These are phyloP conservation scores for Macrosoma leucophasiata DNA, from an alignment of 2,888 invertebrate species.

Conservation along the genomic window DNA sequence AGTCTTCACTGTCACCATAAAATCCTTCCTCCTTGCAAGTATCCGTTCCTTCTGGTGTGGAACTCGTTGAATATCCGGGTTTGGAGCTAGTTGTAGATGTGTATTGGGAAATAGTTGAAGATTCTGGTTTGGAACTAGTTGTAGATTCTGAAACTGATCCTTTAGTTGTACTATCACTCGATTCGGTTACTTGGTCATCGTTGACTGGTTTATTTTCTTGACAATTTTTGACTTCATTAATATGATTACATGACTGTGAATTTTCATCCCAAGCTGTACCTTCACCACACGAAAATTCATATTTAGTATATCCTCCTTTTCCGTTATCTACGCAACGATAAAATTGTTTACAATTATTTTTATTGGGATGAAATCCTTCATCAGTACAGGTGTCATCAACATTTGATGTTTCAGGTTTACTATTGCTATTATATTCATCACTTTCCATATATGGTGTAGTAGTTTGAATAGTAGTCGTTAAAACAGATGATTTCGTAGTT, in stretches of 20 bases:
- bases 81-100: slow-evolving; percentile 1
- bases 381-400: slow-evolving; percentile 55
- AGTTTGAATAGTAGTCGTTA: slow-evolving; percentile 12
- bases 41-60: too few species aligned
- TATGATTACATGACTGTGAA: slow-evolving; percentile 71
- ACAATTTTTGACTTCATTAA: slow-evolving; percentile 31
- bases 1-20: slow-evolving; percentile 80
- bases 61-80: too few species aligned
- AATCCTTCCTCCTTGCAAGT: slow-evolving; percentile 79
- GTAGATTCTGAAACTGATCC: slow-evolving; percentile 11
- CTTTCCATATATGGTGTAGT: slow-evolving; percentile 21
- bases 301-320: slow-evolving; percentile 62
- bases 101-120: slow-evolving; percentile 22
- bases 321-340: slow-evolving; percentile 79
- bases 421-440: slow-evolving; percentile 1
- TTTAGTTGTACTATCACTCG: slow-evolving; percentile 16
- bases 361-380: slow-evolving; percentile 83
- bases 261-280: slow-evolving; percentile 82
- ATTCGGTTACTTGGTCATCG: slow-evolving; percentile 3
- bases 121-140: slow-evolving; percentile 17
- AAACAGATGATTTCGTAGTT: slow-evolving; percentile 5
- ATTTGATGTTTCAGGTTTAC: not conserved
- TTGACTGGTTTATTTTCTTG: slow-evolving; percentile 10
- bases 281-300: slow-evolving; percentile 78
- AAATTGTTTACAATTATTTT: slow-evolving; percentile 82